Evolutionary conservation across 1,140 invertebrate species (phyloP).

Genomic region (Drosophila subpulchrella): DNA sequence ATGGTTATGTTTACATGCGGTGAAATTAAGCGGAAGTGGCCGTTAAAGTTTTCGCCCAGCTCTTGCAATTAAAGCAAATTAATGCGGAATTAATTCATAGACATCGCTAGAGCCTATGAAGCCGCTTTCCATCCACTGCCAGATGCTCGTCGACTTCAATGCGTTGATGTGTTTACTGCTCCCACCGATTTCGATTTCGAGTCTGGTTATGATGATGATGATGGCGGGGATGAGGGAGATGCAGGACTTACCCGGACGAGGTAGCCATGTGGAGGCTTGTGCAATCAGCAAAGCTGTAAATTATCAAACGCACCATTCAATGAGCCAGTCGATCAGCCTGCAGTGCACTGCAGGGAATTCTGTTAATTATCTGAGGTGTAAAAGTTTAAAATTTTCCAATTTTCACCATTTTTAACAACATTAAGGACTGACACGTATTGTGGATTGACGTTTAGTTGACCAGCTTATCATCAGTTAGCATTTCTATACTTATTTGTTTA

Average conservation of each 20-base stretch:
- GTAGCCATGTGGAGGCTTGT: constrained; percentile 47
- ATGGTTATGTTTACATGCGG: constrained; percentile 81
- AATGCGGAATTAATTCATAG: constrained; percentile 67
- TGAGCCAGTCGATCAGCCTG: constrained; percentile 19
- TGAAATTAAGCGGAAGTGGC: constrained; percentile 73
- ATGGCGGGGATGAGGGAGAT: neutral
- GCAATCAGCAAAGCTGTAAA: constrained; percentile 77
- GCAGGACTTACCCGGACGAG: constrained; percentile 8
- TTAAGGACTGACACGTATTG: too few relatives aligned
- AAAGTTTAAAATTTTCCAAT: neutral
- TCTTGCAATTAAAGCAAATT: constrained; percentile 73
- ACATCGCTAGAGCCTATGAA: constrained; percentile 10
- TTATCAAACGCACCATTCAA: constrained; percentile 73
- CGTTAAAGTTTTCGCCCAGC: constrained; percentile 53
- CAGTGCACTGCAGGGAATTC: constrained; percentile 9
- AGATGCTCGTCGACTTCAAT: neutral
- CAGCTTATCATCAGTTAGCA: too few relatives aligned
- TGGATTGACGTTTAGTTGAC: too few relatives aligned
- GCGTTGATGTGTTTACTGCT: constrained; percentile 38
- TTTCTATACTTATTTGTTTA: too few relatives aligned
- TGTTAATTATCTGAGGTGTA: neutral
- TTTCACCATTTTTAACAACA: too few relatives aligned
- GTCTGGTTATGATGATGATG: constrained; percentile 5
- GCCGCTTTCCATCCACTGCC: neutral
- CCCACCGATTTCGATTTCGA: neutral